Evolutionary conservation across 2,113 vertebrate genomes (phyloP).

Genomic region (Myotis davidii): DNA sequence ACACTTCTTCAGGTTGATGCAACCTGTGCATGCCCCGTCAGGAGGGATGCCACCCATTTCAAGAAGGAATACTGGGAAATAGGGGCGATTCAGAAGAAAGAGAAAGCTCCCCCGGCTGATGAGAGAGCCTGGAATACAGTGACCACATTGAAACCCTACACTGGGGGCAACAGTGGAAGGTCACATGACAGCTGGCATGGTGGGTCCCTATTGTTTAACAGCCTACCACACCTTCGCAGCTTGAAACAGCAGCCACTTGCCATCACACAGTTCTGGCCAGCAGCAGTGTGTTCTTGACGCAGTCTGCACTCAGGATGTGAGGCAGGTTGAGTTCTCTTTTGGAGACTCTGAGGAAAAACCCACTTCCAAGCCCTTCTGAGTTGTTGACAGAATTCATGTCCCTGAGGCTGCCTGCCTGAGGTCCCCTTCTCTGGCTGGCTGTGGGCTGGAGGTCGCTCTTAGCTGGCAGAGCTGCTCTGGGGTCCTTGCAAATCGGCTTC

Average conservation of each 20-base stretch:
- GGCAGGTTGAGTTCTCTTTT: neutral
- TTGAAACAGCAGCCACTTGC: neutral
- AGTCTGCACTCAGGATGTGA: neutral
- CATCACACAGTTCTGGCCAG: neutral
- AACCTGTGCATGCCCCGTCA: neutral
- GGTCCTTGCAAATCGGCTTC: neutral
- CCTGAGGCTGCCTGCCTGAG: no score
- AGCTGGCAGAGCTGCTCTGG: neutral
- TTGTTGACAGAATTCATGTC: neutral
- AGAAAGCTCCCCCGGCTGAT: neutral
- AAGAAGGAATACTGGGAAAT: neutral
- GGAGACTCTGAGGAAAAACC: neutral
- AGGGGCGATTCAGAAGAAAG: neutral
- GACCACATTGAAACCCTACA: neutral
- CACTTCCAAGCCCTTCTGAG: neutral
- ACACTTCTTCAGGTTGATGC: neutral
- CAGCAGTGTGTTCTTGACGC: neutral
- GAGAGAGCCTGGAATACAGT: neutral
- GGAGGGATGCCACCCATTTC: neutral
- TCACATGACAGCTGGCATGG: neutral
- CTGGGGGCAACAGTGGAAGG: neutral
- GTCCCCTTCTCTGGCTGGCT: neutral
- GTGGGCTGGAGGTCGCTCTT: no score
- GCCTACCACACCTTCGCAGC: neutral
- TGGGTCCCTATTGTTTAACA: neutral